Evolutionary conservation across 1,140 invertebrate species (phyloP).

Genomic region (Sesamia nonagrioides): DNA sequence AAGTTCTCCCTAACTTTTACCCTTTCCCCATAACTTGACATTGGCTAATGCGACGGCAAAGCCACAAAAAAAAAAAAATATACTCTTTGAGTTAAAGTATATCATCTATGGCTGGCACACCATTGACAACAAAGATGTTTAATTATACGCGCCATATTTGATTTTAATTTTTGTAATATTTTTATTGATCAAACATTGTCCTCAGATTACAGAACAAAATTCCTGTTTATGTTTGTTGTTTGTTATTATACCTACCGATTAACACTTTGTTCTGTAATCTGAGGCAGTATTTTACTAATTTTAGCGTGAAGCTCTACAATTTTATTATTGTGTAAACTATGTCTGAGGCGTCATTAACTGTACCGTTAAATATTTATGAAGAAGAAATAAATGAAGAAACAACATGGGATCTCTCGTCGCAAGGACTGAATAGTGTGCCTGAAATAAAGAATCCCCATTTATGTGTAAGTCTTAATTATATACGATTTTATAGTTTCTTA

Average conservation of each 20-base stretch:
- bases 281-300: neutral
- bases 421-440: conserved; percentile 61
- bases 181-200: conserved; percentile 39
- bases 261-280: neutral
- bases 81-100: too few species aligned
- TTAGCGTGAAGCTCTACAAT: neutral
- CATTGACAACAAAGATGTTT: neutral
- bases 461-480: conserved; percentile 60
- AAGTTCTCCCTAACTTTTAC: too few species aligned
- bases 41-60: too few species aligned
- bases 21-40: too few species aligned
- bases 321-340: conserved; percentile 7
- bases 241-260: neutral
- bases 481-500: too few species aligned
- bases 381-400: conserved; percentile 65
- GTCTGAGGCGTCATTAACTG: conserved; percentile 50
- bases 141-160: conserved; percentile 20
- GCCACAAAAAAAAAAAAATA: too few species aligned
- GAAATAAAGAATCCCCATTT: conserved; percentile 61
- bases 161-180: neutral
- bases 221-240: neutral
- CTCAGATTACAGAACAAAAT: conserved; percentile 5
- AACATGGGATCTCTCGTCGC: conserved; percentile 63
- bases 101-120: neutral
- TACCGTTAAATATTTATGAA: conserved; percentile 66